These are phyloP conservation scores for Poeciliopsis occidentalis DNA, from an alignment of 2,113 vertebrate genomes.

Conservation along the genomic window DNA sequence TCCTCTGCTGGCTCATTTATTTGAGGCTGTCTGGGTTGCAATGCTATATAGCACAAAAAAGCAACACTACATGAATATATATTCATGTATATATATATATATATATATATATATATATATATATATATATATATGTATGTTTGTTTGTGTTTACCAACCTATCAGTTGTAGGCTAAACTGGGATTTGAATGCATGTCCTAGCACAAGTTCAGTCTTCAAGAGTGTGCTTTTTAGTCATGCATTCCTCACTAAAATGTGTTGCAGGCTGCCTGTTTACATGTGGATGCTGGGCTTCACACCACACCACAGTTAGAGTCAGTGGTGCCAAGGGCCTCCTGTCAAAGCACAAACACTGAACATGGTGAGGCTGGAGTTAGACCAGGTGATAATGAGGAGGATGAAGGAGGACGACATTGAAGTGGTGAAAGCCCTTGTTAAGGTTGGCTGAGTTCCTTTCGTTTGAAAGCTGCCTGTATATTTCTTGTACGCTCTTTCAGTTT, in stretches of 20 bases:
- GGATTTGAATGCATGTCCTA: background rate
- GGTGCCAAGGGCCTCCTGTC: conserved; percentile 7
- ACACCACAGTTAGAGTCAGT: background rate
- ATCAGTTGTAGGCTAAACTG: background rate
- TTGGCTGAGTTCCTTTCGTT: conserved; percentile 22
- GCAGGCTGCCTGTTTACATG: conserved; percentile 4
- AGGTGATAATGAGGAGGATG: conserved; percentile 80
- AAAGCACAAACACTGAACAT: conserved; percentile 53
- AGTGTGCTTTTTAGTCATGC: background rate
- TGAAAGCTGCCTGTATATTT: too few relatives aligned
- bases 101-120: too few relatives aligned
- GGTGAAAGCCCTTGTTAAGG: conserved; percentile 83
- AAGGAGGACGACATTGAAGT: conserved; percentile 79
- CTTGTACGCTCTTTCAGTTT: background rate
- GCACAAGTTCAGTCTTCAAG: background rate
- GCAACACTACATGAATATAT: background rate
- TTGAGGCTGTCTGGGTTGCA: conserved; percentile 18
- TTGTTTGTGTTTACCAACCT: background rate
- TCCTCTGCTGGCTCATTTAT: conserved; percentile 46
- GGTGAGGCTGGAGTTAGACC: conserved; percentile 80
- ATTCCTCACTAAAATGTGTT: conserved; percentile 3
- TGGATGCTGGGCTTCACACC: conserved; percentile 26
- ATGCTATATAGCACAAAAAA: background rate
- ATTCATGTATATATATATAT: too few relatives aligned
- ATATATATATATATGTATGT: too few relatives aligned